Evolutionary conservation across 2,888 invertebrate species (phyloP), one percentile per base, ranked within the genome.

Genomic region (Notodromas monacha): DNA sequence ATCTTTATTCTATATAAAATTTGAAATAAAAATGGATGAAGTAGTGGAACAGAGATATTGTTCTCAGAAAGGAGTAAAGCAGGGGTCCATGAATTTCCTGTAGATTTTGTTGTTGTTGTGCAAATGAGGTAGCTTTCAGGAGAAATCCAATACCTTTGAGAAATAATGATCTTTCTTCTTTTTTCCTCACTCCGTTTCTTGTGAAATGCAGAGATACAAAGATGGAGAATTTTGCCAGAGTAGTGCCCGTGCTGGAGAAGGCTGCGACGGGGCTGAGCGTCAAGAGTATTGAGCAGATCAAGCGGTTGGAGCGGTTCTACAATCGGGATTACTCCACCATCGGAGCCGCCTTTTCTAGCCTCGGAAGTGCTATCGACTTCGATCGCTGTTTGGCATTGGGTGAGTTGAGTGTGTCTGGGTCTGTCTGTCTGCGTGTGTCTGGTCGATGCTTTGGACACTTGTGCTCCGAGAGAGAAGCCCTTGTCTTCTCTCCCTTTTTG

Each of bases 321-420:
- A 76, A 69, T 50, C 63, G 72, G 41, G 92, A 96, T 45, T 81
- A 69, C 47, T 69, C 70, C 44, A 76, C 73, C 47, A 64, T 84
- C 36, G 76, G 86, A 2, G 69, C 70, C 42, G 66, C 77, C 10
- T 72, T 92, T 45, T 66, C 65, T 31, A 63, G 64, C 27, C 51
- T 92, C 35, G 77, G 84, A 3, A 63, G 66, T 40, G 68, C 84
- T 2, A 62, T 86, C 39, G 67, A 67, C 42, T 58, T 66, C 37
- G 77, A 79, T 43, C 65, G 68, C 42, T n/a, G n/a, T n/a, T n/a
- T n/a, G n/a, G n/a, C n/a, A n/a, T n/a, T n/a, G n/a, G n/a, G n/a
- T n/a, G n/a, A n/a, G n/a, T n/a, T n/a, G n/a, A n/a, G n/a, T n/a
- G n/a, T n/a, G n/a, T n/a, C n/a, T n/a, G n/a, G n/a, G n/a, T n/a